Percentiles rank a stretch among this genome's conserved stretches.
Evolutionary conservation across 2,888 invertebrate genomes (phyloP).

Genomic region (Drosophila meridiana): DNA sequence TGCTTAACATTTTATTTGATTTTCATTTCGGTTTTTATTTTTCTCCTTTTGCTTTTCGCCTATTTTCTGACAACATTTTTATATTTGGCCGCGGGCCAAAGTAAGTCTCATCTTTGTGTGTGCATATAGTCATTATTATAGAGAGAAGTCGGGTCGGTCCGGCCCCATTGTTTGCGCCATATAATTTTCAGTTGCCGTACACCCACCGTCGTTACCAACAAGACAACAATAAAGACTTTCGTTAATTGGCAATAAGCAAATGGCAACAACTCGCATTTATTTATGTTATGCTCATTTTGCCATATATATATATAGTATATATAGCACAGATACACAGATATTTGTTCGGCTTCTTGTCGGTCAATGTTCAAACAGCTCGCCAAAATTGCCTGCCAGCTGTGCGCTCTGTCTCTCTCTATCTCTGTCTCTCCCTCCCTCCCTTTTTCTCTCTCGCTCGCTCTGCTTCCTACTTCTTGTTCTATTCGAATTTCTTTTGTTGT

Average conservation of each 20-base stretch:
- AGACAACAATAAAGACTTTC: constrained; percentile 75
- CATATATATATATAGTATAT: not conserved
- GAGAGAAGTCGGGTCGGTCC: constrained; percentile 23
- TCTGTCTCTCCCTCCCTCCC: not conserved
- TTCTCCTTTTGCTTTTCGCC: constrained; percentile 22
- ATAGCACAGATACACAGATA: not conserved
- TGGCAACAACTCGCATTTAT: constrained; percentile 76
- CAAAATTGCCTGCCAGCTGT: constrained; percentile 56
- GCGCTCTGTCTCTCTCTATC: constrained; percentile 15
- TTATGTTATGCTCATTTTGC: constrained; percentile 63
- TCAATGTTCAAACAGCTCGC: constrained; percentile 61
- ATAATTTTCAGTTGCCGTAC: constrained; percentile 62
- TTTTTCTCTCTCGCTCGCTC: not conserved
- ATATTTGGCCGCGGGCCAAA: constrained; percentile 70
- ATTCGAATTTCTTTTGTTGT: constrained; percentile 28
- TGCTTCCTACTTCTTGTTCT: not conserved
- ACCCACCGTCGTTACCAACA: constrained; percentile 31
- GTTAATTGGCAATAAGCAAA: constrained; percentile 80
- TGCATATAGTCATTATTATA: constrained; percentile 15
- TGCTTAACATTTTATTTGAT: constrained; percentile 76
- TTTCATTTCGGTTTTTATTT: constrained; percentile 41
- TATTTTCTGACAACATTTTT: constrained; percentile 63
- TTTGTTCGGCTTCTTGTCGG: constrained; percentile 50
- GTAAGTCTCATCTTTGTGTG: constrained; percentile 60
- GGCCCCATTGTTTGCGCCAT: constrained; percentile 72